Evolutionary conservation across 1,140 invertebrate genomes (phyloP).

Genomic region (Eupristina koningsbergeri): DNA sequence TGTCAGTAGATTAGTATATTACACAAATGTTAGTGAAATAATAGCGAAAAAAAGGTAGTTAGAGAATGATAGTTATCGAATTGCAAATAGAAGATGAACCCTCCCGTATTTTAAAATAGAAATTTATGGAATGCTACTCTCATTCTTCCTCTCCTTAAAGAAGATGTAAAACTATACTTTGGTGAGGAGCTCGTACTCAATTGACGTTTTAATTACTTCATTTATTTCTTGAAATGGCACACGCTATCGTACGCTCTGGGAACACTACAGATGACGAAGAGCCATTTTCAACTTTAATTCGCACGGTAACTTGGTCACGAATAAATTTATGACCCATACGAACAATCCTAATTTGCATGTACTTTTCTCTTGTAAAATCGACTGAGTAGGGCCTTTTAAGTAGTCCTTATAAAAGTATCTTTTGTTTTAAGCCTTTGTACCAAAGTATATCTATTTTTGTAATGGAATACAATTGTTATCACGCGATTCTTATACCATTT

Average conservation of each 20-base stretch:
- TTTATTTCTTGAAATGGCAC: conserved; percentile 52
- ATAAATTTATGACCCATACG: conserved; percentile 46
- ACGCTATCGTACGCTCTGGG: conserved; percentile 16
- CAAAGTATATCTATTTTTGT: not conserved
- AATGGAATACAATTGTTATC: not conserved
- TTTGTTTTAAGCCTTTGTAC: not conserved
- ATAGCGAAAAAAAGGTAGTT: not conserved
- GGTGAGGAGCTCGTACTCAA: not conserved
- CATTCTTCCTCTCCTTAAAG: conserved; percentile 3
- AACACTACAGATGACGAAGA: conserved; percentile 39
- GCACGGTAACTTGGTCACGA: conserved; percentile 40
- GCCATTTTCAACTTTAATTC: conserved; percentile 47
- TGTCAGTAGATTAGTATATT: too few relatives aligned
- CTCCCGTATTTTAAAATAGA: conserved; percentile 46
- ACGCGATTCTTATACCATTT: conserved; percentile 9
- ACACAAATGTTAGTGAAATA: too few relatives aligned
- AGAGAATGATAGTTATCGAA: conserved; percentile 31
- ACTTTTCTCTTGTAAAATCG: conserved; percentile 36
- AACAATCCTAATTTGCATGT: conserved; percentile 47
- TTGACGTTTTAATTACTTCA: conserved; percentile 52
- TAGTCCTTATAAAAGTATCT: conserved; percentile 15
- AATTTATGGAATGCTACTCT: conserved; percentile 33
- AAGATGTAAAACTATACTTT: conserved; percentile 10
- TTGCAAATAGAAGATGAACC: conserved; percentile 13
- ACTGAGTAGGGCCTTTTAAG: not conserved